Percentiles rank a stretch among this genome's conserved stretches.
These are phyloP conservation scores for Sterrhoptilus dennistouni DNA, from an alignment of 2,113 vertebrate genomes.

Conservation along the genomic window DNA sequence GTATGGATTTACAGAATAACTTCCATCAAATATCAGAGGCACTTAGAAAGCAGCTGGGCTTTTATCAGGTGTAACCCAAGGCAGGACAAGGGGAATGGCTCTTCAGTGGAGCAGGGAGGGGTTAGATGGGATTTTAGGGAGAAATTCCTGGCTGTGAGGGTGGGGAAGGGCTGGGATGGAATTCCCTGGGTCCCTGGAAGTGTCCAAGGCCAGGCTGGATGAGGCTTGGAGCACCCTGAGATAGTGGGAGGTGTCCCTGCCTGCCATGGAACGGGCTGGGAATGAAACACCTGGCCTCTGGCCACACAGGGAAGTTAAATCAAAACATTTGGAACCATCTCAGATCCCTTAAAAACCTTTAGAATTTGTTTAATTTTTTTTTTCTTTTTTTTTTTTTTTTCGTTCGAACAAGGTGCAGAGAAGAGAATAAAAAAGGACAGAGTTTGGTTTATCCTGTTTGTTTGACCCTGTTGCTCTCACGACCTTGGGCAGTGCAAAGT, in stretches of 20 bases:
- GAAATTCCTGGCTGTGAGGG: not conserved
- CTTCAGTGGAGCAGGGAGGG: not conserved
- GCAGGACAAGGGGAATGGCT: not conserved
- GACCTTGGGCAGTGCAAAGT: not conserved
- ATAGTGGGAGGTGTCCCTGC: too few species aligned
- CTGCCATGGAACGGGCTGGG: too few species aligned
- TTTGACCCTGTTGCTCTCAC: not conserved
- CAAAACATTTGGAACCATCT: too few species aligned
- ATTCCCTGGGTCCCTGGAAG: too few species aligned
- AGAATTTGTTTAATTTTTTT: too few species aligned
- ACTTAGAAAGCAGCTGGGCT: not conserved
- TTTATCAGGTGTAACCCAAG: not conserved
- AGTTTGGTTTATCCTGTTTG: too few species aligned
- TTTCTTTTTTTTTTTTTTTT: not conserved
- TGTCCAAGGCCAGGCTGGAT: too few species aligned
- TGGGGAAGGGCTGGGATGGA: too few species aligned
- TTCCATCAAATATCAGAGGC: not conserved
- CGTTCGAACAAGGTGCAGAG: not conserved
- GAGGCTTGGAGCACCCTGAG: too few species aligned
- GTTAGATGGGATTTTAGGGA: not conserved
- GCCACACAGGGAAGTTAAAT: too few species aligned
- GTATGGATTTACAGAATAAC: fast-evolving
- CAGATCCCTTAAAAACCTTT: too few species aligned
- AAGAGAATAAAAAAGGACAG: not conserved
- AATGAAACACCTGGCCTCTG: too few species aligned